Evolutionary conservation across 2,888 invertebrate genomes (phyloP).

Genomic region (Oscheius onirici): DNA sequence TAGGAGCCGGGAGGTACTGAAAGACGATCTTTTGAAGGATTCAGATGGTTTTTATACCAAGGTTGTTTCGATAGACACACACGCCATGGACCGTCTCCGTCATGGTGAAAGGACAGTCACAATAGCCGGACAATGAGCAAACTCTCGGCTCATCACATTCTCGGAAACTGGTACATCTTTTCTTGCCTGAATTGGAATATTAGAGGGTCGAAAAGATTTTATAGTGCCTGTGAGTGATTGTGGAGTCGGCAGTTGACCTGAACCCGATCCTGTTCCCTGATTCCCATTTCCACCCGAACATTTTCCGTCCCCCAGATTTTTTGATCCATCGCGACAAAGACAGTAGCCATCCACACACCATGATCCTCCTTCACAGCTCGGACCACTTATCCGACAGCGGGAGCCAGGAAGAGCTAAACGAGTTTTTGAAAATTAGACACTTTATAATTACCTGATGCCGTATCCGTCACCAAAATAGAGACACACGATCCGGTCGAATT

Average conservation of each 20-base stretch:
- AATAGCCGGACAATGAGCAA: slow-evolving; percentile 33
- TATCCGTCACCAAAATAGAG: slow-evolving; percentile 19
- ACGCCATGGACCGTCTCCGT: slow-evolving; percentile 36
- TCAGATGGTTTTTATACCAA: too few species aligned
- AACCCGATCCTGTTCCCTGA: not conserved
- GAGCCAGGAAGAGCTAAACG: slow-evolving; percentile 41
- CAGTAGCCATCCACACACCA: slow-evolving; percentile 33
- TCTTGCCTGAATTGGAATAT: slow-evolving; percentile 17
- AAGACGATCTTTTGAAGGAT: slow-evolving; percentile 25
- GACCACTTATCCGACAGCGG: slow-evolving; percentile 16
- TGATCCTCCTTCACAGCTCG: slow-evolving; percentile 36
- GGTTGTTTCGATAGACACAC: slow-evolving; percentile 32
- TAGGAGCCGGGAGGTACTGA: slow-evolving; percentile 60
- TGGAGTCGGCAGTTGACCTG: slow-evolving; percentile 24
- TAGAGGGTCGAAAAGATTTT: not conserved
- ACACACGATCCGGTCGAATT: slow-evolving; percentile 58
- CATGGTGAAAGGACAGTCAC: slow-evolving; percentile 50
- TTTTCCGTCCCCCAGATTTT: slow-evolving; percentile 16
- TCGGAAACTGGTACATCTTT: slow-evolving; percentile 30
- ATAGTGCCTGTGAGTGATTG: slow-evolving; percentile 17
- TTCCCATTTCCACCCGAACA: slow-evolving; percentile 5
- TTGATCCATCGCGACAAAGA: slow-evolving; percentile 27
- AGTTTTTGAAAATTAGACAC: not conserved
- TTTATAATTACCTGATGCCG: slow-evolving; percentile 24
- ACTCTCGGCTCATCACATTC: slow-evolving; percentile 45